These are phyloP conservation scores for Upupa epops DNA, from an alignment of 2,113 vertebrate species.

Conservation along the genomic window DNA sequence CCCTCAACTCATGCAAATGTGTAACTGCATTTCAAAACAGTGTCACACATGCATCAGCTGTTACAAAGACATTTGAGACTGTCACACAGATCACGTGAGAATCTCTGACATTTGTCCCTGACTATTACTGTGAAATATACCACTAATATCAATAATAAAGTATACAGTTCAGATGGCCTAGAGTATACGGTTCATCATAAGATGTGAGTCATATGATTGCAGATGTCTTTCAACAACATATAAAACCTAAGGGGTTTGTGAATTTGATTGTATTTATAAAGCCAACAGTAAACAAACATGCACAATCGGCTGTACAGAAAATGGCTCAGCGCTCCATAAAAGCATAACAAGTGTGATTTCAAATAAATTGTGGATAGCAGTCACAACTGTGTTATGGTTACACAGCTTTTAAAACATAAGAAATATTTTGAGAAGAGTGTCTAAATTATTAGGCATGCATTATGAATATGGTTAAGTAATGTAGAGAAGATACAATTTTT, in stretches of 20 bases:
- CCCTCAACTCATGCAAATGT: slow-evolving; percentile 20
- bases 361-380: not conserved
- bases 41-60: not conserved
- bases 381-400: not conserved
- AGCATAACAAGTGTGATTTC: not conserved
- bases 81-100: slow-evolving; percentile 49
- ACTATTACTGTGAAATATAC: slow-evolving; percentile 28
- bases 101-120: slow-evolving; percentile 36
- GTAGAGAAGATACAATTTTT: not conserved
- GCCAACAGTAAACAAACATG: not conserved
- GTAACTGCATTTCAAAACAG: slow-evolving; percentile 17
- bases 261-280: not conserved
- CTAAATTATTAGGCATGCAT: not conserved
- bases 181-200: not conserved
- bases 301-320: not conserved
- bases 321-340: not conserved
- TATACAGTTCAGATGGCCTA: not conserved
- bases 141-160: not conserved
- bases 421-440: not conserved
- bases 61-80: slow-evolving; percentile 18
- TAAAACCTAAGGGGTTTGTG: not conserved
- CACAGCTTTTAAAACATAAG: not conserved
- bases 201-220: not conserved
- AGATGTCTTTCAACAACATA: not conserved
- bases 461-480: not conserved